Evolutionary conservation across 2,888 invertebrate genomes (phyloP).

Genomic region (Dynastes tityus): DNA sequence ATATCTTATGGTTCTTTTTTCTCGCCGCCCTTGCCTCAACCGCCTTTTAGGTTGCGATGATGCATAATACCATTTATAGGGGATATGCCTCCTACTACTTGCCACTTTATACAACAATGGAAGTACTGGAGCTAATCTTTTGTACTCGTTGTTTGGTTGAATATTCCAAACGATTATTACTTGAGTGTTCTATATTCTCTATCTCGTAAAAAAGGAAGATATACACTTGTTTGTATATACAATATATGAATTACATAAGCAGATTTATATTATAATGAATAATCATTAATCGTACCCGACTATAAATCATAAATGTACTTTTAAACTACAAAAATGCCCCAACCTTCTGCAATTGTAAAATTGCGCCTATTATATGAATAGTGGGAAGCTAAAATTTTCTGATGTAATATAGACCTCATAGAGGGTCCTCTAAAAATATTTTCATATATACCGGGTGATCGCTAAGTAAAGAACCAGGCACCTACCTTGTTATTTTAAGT

Average conservation of each 20-base stretch:
- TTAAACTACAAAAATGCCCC: too few species aligned
- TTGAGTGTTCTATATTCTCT: not conserved
- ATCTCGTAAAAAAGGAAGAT: not conserved
- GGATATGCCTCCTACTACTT: constrained; percentile 15
- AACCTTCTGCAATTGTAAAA: too few species aligned
- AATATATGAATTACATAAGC: not conserved
- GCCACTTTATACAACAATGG: constrained; percentile 19
- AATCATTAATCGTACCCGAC: too few species aligned
- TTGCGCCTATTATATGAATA: too few species aligned
- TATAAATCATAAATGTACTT: too few species aligned
- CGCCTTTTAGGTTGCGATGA: constrained; percentile 25
- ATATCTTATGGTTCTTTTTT: constrained; percentile 26
- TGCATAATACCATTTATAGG: constrained; percentile 38
- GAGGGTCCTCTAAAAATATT: too few species aligned
- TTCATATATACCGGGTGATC: too few species aligned
- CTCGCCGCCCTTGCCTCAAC: not conserved
- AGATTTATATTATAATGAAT: too few species aligned
- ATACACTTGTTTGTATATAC: not conserved
- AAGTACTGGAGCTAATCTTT: constrained; percentile 24
- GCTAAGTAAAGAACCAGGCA: too few species aligned
- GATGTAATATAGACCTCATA: too few species aligned
- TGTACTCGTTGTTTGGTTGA: constrained; percentile 18
- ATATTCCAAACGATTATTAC: constrained; percentile 21
- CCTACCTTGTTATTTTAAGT: too few species aligned
- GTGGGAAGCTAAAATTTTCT: too few species aligned